Evolutionary conservation across 30 jellyfish, hydroid and myxozoan species (phyloP), one percentile per base, ranked within the genome.

Genomic region (Sanderia malayensis): DNA sequence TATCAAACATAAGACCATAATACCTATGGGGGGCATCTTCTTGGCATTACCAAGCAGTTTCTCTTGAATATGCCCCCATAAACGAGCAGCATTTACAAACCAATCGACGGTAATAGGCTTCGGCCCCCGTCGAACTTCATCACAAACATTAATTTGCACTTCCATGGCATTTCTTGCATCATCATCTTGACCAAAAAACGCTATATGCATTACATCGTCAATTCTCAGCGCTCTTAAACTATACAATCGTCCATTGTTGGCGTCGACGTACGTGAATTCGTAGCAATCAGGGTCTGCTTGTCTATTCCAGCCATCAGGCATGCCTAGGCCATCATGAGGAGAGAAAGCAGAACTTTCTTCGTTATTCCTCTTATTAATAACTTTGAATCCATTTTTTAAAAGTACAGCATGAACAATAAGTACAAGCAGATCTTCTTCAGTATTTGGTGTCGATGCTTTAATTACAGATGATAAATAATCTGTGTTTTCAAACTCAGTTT

Each of bases 221-320:
- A 78, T 78, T 11, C 24, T 25, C 8, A 78, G 60, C 18, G 75
- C 81, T 32, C 80, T 31, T 11, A 78, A 18, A 24, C 21, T 65
- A 57, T 46, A 64, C 21, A 66, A 26, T 0, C 21, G 2, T 46
- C 57, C 52, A 21, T 31, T 46, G 1, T 65, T 52, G 15, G 58
- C 53, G 23, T 78, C 30, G 27, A 18, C 19, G 75, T 78, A 78
- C 1, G 74, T 49, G 33, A 78, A 65, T 37, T 78, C 82, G 41
- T 46, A 78, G 65, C 89, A 78, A n/a, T 65, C 89, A n/a, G 89
- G 82, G 26, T 66, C 89, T 24, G 0, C 32, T 30, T 78, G 89
- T 6, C 23, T 44, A 58, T 78, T 78, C 89, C 89, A 78, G 61
- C 74, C 58, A 1, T 33, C 74, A n/a, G 89, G 89, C 59, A 78